Evolutionary conservation across 1,140 invertebrate genomes (phyloP).

Genomic region (Callitettix versicolor): DNA sequence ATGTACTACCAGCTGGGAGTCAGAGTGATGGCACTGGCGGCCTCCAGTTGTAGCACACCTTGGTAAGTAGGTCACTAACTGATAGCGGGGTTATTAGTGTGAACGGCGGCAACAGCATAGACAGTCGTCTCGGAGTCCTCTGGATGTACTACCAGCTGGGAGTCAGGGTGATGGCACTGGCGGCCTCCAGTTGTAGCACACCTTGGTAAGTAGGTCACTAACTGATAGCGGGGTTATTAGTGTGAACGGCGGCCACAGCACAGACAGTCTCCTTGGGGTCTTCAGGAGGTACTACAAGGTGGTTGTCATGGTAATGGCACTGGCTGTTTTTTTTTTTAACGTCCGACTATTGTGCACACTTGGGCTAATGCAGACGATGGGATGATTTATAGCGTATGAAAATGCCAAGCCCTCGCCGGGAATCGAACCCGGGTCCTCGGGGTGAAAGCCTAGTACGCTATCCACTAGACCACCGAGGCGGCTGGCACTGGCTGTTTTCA

Average conservation of each 20-base stretch:
- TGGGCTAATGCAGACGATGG: too few relatives aligned
- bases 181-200: slow-evolving; percentile 54
- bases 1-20: slow-evolving; percentile 77
- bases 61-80: slow-evolving; percentile 39
- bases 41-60: slow-evolving; percentile 56
- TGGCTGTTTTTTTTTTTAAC: too few relatives aligned
- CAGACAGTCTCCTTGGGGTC: slow-evolving; percentile 72
- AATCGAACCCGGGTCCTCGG: too few relatives aligned
- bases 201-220: slow-evolving; percentile 38
- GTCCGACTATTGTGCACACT: slow-evolving; percentile 57
- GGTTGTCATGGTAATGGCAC: slow-evolving; percentile 60
- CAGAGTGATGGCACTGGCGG: slow-evolving; percentile 51
- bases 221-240: slow-evolving; percentile 36
- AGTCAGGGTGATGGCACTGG: slow-evolving; percentile 55
- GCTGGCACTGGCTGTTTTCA: too few relatives aligned
- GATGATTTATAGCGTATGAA: too few relatives aligned
- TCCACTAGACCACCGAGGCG: too few relatives aligned
- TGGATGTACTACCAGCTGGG: slow-evolving; percentile 76
- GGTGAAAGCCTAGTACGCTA: too few relatives aligned
- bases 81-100: slow-evolving; percentile 35
- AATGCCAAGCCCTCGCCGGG: too few relatives aligned
- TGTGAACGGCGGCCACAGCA: slow-evolving; percentile 64
- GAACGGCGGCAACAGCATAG: slow-evolving; percentile 69
- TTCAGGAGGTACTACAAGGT: slow-evolving; percentile 74
- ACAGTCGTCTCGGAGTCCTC: slow-evolving; percentile 69